Percentiles rank a stretch among this genome's conserved stretches.
These are phyloP conservation scores for Thamnophis elegans DNA, from an alignment of 2,797 vertebrate genomes.

Conservation along the genomic window DNA sequence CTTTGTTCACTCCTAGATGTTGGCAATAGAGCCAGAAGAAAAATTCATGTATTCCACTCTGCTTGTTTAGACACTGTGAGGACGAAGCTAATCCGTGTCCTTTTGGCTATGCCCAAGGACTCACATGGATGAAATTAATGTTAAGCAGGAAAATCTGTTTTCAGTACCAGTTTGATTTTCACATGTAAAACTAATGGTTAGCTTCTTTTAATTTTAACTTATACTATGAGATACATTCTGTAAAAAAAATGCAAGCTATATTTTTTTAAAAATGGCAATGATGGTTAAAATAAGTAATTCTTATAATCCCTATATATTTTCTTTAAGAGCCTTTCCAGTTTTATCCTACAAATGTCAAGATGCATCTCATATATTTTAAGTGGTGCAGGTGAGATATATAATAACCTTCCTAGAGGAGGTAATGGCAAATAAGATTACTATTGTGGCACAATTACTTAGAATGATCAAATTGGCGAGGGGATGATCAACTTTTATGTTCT, in stretches of 20 bases:
- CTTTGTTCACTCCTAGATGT: neutral
- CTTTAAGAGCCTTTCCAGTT: neutral
- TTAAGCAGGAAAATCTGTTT: neutral
- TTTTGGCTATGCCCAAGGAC: neutral
- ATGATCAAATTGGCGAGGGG: neutral
- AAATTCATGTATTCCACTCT: neutral
- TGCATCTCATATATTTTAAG: constrained; percentile 14
- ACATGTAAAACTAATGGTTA: neutral
- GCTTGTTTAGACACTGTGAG: too few species aligned
- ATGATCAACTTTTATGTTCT: neutral
- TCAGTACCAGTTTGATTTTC: neutral
- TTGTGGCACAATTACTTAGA: neutral
- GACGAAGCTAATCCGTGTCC: neutral
- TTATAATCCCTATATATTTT: neutral
- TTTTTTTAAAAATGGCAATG: neutral
- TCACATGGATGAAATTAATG: neutral
- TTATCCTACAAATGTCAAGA: constrained; percentile 16
- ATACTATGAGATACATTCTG: neutral
- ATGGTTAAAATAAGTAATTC: constrained; percentile 11
- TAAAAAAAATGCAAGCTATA: neutral
- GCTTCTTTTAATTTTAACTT: neutral
- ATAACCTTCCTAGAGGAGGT: constrained; percentile 8
- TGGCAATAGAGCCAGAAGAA: neutral
- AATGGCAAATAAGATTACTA: neutral
- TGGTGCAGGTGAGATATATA: constrained; percentile 1